Base-by-base conservation (phyloP, 30 jellyfish, hydroid and myxozoan genomes). In the Morbakka virulenta region DNA sequence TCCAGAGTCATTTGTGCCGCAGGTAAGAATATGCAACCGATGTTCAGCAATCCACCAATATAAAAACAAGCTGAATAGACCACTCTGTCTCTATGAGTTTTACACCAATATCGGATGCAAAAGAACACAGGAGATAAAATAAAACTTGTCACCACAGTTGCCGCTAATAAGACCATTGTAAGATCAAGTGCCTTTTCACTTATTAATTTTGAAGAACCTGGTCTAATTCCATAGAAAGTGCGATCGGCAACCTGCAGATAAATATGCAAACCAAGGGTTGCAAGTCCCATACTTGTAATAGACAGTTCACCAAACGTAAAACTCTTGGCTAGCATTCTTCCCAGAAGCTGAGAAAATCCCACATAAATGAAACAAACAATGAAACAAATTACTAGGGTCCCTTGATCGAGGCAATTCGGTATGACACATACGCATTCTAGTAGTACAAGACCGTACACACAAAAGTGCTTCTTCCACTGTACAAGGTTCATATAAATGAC, bases 221-320 rank as follows among this genome's bases (percentile, higher is more conserved):
- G n/a, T 6, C 17, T 9, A 41, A 41, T 41, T 41, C 57, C 57
- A 9, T 41, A 6, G 57, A 17, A 17, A 17, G 9, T 6, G 17
- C 9, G 13, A 9, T 41, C 57, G 9, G 57, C 17, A 17, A 17
- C 57, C 9, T 6, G 57, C 17, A 41, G 13, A 17, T 6, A 41
- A 41, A 41, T 17, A 41, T 41, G 17, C 17, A 41, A 41, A 41
- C 9, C 17, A 41, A 41, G 13, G 17, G 17, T 17, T 41, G 85
- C 53, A 14, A 63, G 25, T 29, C 85, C 95, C 53, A 74, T 88
- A 2, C 84, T 36, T 11, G 76, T 29, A 14, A 84, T 67, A 9
- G 70, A 77, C 22, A 77, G 76, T 61, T 84, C 95, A 23, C 89
- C 95, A 57, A 84, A 52, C 6, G 95, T 74, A 36, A 84, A 84